Conservation (phyloP, 2,888 invertebrate genomes). For the Parapristionchus giblindavisi region DNA sequence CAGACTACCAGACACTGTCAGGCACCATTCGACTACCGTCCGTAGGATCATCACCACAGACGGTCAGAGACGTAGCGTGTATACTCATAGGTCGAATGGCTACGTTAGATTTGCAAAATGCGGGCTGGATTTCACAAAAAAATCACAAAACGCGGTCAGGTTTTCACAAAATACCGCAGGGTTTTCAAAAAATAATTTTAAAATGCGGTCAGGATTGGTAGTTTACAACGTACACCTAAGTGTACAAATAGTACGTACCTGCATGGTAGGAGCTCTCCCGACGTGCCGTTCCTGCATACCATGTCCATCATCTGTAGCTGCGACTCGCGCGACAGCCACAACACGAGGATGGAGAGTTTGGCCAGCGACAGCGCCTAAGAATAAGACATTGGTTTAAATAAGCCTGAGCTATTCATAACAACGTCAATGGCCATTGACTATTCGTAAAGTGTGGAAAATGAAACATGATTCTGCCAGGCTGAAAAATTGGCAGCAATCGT, state of each 20-base stretch:
- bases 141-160: too few relatives aligned
- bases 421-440: not conserved
- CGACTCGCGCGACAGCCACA: slow-evolving; percentile 5
- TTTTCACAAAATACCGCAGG: too few relatives aligned
- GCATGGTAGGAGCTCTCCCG: not conserved
- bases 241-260: not conserved
- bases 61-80: too few relatives aligned
- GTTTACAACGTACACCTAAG: too few relatives aligned
- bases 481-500: not conserved
- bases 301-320: slow-evolving; percentile 30
- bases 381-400: not conserved
- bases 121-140: too few relatives aligned
- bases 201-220: too few relatives aligned
- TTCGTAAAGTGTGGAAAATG: too few relatives aligned
- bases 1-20: not conserved
- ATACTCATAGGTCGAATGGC: too few relatives aligned
- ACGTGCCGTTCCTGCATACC: slow-evolving; percentile 2
- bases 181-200: too few relatives aligned
- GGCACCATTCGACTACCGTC: not conserved
- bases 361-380: slow-evolving; percentile 6
- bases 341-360: slow-evolving; percentile 11
- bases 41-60: too few relatives aligned
- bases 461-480: not conserved
- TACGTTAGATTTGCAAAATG: too few relatives aligned
- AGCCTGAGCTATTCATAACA: not conserved